phyloP scores from a whole-genome alignment of 2,888 invertebrate species.

The Taenaris catops region DNA sequence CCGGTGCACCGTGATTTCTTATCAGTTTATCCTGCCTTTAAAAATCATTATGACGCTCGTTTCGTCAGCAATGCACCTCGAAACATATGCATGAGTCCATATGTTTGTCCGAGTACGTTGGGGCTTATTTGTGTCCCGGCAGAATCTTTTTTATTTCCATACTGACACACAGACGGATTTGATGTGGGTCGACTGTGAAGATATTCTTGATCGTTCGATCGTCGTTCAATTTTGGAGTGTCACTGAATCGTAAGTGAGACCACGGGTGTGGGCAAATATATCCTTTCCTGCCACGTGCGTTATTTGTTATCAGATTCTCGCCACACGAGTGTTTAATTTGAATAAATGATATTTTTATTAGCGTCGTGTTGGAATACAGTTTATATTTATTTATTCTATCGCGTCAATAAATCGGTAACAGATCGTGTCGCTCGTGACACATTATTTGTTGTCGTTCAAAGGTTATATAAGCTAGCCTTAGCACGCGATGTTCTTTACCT shows the following conservation, averaged over 20 bases:
- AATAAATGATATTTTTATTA: slow-evolving; percentile 37
- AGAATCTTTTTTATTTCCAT: slow-evolving; percentile 35
- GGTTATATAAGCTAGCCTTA: too few species aligned
- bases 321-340: slow-evolving; percentile 31
- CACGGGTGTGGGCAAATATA: slow-evolving; percentile 33
- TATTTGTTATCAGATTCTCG: slow-evolving; percentile 31
- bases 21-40: too few species aligned
- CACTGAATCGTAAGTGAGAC: slow-evolving; percentile 47
- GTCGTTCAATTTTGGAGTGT: slow-evolving; percentile 40
- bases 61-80: slow-evolving; percentile 49
- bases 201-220: slow-evolving; percentile 33
- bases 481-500: too few species aligned
- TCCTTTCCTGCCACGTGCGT: slow-evolving; percentile 32
- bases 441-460: slow-evolving; percentile 51
- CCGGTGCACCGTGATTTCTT: too few species aligned
- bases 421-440: slow-evolving; percentile 30
- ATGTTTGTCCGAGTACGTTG: slow-evolving; percentile 36
- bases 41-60: too few species aligned
- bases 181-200: slow-evolving; percentile 56
- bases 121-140: slow-evolving; percentile 25
- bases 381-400: slow-evolving; percentile 50
- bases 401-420: slow-evolving; percentile 26
- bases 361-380: slow-evolving; percentile 34
- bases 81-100: slow-evolving; percentile 39
- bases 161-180: slow-evolving; percentile 37